Conservation (phyloP, 1,140 invertebrate genomes). For the Lasioglossum albipes region DNA sequence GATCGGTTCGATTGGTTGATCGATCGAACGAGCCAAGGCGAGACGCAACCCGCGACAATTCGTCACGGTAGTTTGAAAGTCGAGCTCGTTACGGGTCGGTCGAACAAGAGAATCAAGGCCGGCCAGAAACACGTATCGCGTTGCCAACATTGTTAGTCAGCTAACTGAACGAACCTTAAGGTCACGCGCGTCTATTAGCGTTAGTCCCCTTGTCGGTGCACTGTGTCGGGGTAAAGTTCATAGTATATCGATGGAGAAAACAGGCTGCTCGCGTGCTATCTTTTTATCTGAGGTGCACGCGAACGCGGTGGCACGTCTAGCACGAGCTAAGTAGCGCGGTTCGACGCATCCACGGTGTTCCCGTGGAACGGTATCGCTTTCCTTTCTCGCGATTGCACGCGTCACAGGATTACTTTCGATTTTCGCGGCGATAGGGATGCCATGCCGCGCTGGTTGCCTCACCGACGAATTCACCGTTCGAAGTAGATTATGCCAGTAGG, state of each 20-base stretch:
- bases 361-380: neutral
- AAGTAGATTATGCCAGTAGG: slow-evolving; percentile 1
- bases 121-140: slow-evolving; percentile 36
- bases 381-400: slow-evolving; percentile 7
- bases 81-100: slow-evolving; percentile 31
- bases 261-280: too few relatives aligned
- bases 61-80: slow-evolving; percentile 37
- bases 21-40: neutral
- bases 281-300: too few relatives aligned
- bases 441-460: neutral
- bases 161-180: slow-evolving; percentile 20
- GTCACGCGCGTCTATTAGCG: slow-evolving; percentile 14
- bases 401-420: slow-evolving; percentile 9
- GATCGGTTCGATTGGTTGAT: neutral
- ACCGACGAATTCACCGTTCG: neutral
- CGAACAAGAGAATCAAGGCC: slow-evolving; percentile 40
- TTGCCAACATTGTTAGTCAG: slow-evolving; percentile 41
- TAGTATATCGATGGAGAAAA: too few relatives aligned
- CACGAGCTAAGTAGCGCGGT: too few relatives aligned
- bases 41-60: neutral
- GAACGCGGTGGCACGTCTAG: too few relatives aligned
- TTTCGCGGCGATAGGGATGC: neutral
- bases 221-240: neutral
- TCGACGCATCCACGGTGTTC: too few relatives aligned
- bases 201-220: neutral